Evolutionary conservation across 2,888 invertebrate genomes (phyloP).

Genomic region (Abscondita cerata): DNA sequence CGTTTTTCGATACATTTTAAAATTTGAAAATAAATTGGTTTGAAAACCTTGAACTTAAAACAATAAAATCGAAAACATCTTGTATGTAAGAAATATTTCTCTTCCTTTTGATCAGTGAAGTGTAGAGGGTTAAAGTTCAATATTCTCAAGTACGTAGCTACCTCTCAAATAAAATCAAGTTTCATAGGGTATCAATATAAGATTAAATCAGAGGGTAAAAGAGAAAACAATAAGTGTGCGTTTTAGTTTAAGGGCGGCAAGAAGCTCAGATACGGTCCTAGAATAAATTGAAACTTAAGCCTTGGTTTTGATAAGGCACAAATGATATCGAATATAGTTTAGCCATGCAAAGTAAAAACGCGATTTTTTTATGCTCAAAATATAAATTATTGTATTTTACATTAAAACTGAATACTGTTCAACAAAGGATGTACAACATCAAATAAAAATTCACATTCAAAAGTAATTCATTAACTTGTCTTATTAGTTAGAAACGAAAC

Average conservation of each 20-base stretch:
- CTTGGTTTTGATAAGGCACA: conserved; percentile 45
- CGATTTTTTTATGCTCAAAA: too few species aligned
- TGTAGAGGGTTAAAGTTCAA: conserved; percentile 28
- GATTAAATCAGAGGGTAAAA: conserved; percentile 39
- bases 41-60: too few species aligned
- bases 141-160: conserved; percentile 26
- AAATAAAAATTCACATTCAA: too few species aligned
- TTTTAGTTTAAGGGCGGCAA: conserved; percentile 37
- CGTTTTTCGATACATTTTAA: too few species aligned
- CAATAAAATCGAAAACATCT: too few species aligned
- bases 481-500: too few species aligned
- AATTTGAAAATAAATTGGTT: too few species aligned
- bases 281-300: conserved; percentile 53
- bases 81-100: too few species aligned
- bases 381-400: too few species aligned
- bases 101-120: conserved; percentile 26
- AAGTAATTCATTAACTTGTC: too few species aligned
- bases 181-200: conserved; percentile 38
- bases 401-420: too few species aligned
- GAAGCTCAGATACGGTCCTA: conserved; percentile 30
- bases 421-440: too few species aligned
- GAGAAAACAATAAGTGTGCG: conserved; percentile 38
- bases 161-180: conserved; percentile 39
- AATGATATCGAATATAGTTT: conserved; percentile 45
- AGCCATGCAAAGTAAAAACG: conserved; percentile 41